Evolutionary conservation across 2,797 vertebrate genomes (phyloP), one percentile per base, ranked within the genome.

Genomic region (Acipenser transmontanus): DNA sequence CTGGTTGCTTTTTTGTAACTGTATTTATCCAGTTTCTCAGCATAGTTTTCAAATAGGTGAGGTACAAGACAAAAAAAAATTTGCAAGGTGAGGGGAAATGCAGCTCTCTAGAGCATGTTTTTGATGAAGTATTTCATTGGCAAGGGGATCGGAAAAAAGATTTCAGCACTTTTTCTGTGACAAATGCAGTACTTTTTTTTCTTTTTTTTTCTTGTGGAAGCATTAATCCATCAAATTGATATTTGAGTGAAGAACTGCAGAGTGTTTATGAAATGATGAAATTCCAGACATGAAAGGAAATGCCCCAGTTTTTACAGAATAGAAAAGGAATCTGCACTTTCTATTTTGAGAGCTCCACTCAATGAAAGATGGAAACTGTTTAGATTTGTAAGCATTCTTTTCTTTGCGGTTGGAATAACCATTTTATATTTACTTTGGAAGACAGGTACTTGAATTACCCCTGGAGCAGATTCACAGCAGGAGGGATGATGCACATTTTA

Each of bases 11-110:
- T 84, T 84, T 78, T 86, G 77, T 77, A 86, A 82, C 75, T 62
- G 63, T 82, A 81, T 83, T 85, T 85, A 74, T 86, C 83, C 81
- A 77, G 79, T 74, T 83, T 84, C 83, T 72, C 77, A 71, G 73
- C 81, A 82, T 73, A 59, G 70, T 77, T 78, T 63, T 62, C 72
- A 73, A 79, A 81, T 78, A 79, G 78, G 80, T 81, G 80, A 83
- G 79, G 76, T 73, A 69, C 7, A 17, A 68, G 68, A 17, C 17
- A 17, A 74, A 59, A 66, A 65, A 72, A 3, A 78, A 34, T 4
- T 75, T 79, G 4, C 6, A 6, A 34, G 34, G 34, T 34, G 4
- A 34, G 5, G 69, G 77, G 76, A 79, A 78, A 82, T 78, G 78
- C 73, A 64, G 75, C 71, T 74, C 79, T 80, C 81, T 80, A 71